A percentile compares a stretch with the other conserved stretches of the same genome.
These are phyloP conservation scores for Limosa lapponica DNA, from an alignment of 2,797 vertebrate species.

Conservation along the genomic window DNA sequence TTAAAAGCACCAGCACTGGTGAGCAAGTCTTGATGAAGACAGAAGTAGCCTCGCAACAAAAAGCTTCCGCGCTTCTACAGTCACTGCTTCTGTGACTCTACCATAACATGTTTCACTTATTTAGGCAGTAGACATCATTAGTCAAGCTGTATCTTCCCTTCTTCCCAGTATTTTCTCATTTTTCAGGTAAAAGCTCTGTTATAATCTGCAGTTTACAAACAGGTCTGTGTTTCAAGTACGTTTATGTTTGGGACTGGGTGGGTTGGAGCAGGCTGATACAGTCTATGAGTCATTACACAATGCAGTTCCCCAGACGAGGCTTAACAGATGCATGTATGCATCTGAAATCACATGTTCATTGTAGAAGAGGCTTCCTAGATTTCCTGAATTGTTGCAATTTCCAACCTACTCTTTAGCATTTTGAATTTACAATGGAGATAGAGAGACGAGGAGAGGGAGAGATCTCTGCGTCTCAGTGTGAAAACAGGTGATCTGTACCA, in stretches of 20 bases:
- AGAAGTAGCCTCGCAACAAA: not conserved
- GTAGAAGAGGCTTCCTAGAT: not conserved
- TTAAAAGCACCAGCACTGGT: not conserved
- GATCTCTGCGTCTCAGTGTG: not conserved
- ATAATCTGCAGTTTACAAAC: not conserved
- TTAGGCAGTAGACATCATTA: not conserved
- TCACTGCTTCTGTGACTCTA: not conserved
- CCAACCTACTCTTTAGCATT: not conserved
- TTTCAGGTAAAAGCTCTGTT: not conserved
- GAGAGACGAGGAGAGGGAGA: not conserved
- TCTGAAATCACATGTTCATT: not conserved
- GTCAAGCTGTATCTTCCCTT: not conserved
- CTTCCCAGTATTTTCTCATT: not conserved
- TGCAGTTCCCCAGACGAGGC: not conserved
- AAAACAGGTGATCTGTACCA: not conserved
- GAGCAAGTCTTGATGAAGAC: not conserved
- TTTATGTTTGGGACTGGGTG: not conserved
- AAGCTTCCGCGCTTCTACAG: not conserved
- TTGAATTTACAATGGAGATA: not conserved
- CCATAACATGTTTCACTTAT: fast-evolving
- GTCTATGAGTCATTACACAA: not conserved
- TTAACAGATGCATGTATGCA: not conserved
- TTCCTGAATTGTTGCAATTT: slow-evolving; percentile 1
- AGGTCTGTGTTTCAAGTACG: not conserved
- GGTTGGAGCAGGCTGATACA: not conserved